Conservation (phyloP, 2,888 invertebrate genomes). For the Ormyrus nitidulus region DNA sequence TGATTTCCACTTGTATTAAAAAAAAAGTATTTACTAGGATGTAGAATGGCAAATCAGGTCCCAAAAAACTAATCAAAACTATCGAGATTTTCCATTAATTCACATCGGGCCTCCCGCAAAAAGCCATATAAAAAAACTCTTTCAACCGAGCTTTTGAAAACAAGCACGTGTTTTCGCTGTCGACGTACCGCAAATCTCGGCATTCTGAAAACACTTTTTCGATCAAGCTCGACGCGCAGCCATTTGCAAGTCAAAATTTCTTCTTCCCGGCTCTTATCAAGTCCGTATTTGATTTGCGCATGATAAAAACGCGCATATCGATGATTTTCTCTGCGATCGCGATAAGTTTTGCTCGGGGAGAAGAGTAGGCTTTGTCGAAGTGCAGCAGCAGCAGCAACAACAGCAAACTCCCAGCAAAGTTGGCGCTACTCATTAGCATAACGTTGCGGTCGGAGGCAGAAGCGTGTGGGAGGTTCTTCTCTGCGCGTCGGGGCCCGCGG, state of each 20-base stretch:
- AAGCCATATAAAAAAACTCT: too few relatives aligned
- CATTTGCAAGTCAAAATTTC: slow-evolving; percentile 32
- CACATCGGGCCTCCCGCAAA: too few relatives aligned
- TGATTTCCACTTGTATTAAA: too few relatives aligned
- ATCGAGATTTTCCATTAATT: too few relatives aligned
- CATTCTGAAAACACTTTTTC: background rate
- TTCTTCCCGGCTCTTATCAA: background rate
- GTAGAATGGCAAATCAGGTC: too few relatives aligned
- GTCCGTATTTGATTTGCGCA: slow-evolving; percentile 18
- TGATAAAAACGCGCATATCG: slow-evolving; percentile 27
- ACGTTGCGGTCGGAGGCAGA: background rate
- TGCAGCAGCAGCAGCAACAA: too few relatives aligned
- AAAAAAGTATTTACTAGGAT: too few relatives aligned
- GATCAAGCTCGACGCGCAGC: background rate
- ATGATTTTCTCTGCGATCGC: background rate
- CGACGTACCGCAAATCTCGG: too few relatives aligned
- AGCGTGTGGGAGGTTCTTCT: background rate
- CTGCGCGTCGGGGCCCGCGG: background rate
- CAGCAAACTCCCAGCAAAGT: slow-evolving; percentile 4
- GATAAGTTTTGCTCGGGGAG: too few relatives aligned
- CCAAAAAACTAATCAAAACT: too few relatives aligned
- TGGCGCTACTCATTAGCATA: slow-evolving; percentile 29
- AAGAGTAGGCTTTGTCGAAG: background rate
- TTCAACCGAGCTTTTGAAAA: too few relatives aligned
- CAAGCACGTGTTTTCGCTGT: too few relatives aligned